Evolutionary conservation across 2,888 invertebrate genomes (phyloP).

Genomic region (Dynastes tityus): DNA sequence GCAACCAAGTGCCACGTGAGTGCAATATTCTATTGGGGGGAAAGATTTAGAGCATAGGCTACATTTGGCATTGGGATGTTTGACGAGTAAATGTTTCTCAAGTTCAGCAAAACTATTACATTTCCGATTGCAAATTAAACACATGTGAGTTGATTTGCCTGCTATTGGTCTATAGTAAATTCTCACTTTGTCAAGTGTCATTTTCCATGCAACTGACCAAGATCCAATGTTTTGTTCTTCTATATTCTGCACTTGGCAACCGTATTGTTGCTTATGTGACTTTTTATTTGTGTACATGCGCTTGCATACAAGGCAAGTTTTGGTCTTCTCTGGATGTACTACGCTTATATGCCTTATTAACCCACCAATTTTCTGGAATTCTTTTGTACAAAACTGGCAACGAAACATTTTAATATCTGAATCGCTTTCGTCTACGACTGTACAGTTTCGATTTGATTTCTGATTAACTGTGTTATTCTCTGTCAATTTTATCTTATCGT

Average conservation of each 20-base stretch:
- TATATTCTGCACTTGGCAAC: constrained; percentile 6
- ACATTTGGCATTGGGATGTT: background rate
- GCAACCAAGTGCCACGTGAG: constrained; percentile 14
- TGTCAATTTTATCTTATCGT: background rate
- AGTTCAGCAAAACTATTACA: background rate
- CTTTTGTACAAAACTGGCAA: background rate
- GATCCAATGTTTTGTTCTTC: background rate
- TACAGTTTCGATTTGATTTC: background rate
- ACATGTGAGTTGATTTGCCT: constrained; percentile 1
- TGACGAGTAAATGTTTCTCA: background rate
- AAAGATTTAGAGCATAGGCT: background rate
- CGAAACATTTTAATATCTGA: background rate
- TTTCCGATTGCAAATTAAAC: constrained; percentile 14
- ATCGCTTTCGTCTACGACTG: background rate
- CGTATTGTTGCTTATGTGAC: constrained; percentile 1
- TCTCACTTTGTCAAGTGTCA: background rate
- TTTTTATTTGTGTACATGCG: constrained; percentile 8
- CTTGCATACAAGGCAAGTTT: background rate
- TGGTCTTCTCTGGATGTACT: background rate
- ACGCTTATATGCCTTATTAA: background rate
- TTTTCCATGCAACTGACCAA: background rate
- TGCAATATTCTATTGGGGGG: background rate
- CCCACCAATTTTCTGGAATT: background rate
- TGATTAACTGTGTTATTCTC: background rate
- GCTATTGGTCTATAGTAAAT: background rate